Base-by-base conservation (phyloP, 2,888 invertebrate species). In the Drosophila maculinotata region DNA sequence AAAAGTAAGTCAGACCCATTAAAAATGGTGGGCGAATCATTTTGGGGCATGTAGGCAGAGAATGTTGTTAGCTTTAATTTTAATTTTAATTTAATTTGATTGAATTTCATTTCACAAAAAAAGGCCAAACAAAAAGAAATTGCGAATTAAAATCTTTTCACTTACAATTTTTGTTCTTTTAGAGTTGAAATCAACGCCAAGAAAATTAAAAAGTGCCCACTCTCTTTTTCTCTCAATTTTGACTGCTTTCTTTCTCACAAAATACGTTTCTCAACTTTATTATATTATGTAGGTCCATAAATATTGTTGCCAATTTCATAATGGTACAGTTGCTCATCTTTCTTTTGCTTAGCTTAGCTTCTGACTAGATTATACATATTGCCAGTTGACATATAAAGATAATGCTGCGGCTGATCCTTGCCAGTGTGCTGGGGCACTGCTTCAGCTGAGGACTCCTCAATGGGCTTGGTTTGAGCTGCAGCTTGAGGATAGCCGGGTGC, bases 351-450 rank as follows among this genome's bases (percentile, higher is more conserved):
- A n/a, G n/a, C n/a, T 62, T 69, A 70, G 39, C 35, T 73, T 48
- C 65, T 76, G n/a, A 82, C 67, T 4, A 84, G 45, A 31, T 73
- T 70, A 39, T 87, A 87, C 0, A 64, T 8, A 57, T 69, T 69
- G 15, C 48, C 51, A 0, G 84, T 76, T 0, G 87, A 73, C 67
- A 88, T 63, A 20, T 82, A 83, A 8, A 66, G 15, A 47, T 20
- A 74, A 10, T 36, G 69, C 1, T 51, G 70, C 6, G 44, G 39
- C 49, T 56, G 69, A 39, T 69, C 44, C 48, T 52, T 25, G 6
- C 33, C 56, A 17, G 30, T 14, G 6, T 41, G 56, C 10, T 41
- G 33, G 10, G 23, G 31, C n/a, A 6, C 44, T 30, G 17, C 35
- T 9, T 51, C 31, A 2, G n/a, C 36, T 28, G 42, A 14, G 8